Conservation (phyloP, 2,797 vertebrate species). For the Meda fulgida region DNA sequence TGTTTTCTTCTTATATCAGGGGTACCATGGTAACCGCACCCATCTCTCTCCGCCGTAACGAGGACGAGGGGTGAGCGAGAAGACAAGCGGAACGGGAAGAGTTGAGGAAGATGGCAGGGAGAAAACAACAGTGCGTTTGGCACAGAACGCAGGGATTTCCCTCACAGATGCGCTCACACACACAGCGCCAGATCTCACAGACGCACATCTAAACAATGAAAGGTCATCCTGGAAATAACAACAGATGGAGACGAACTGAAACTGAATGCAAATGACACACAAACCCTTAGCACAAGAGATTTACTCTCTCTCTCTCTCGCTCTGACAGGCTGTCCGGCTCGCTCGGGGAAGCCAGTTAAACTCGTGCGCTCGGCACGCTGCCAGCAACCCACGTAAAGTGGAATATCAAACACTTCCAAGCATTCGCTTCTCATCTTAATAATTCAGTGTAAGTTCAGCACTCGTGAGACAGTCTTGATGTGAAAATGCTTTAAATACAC, state of each 20-base stretch:
- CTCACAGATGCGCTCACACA: not conserved
- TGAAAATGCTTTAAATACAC: conserved; percentile 46
- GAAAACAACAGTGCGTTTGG: conserved; percentile 3
- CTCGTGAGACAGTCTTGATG: conserved; percentile 5
- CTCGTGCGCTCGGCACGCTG: conserved; percentile 68
- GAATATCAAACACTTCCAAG: conserved; percentile 67
- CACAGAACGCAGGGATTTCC: conserved; percentile 16
- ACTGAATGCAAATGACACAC: conserved; percentile 35
- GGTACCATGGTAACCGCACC: conserved; percentile 69
- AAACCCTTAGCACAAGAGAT: conserved; percentile 39
- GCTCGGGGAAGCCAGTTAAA: conserved; percentile 69
- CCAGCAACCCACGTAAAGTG: conserved; percentile 69
- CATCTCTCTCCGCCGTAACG: not conserved
- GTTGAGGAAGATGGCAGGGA: conserved; percentile 9
- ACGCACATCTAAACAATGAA: conserved; percentile 7
- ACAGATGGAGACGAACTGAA: conserved; percentile 42
- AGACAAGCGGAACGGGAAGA: not conserved
- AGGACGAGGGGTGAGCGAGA: not conserved
- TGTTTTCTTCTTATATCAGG: conserved; percentile 63
- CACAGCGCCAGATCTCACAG: not conserved
- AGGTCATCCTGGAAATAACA: conserved; percentile 34
- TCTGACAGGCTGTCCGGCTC: conserved; percentile 54
- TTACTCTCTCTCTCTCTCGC: conserved; percentile 9
- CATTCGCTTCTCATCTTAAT: conserved; percentile 67
- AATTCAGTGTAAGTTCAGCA: conserved; percentile 67